phyloP scores from a whole-genome alignment of 2,797 vertebrate species.

The Diglossa cyanea region DNA sequence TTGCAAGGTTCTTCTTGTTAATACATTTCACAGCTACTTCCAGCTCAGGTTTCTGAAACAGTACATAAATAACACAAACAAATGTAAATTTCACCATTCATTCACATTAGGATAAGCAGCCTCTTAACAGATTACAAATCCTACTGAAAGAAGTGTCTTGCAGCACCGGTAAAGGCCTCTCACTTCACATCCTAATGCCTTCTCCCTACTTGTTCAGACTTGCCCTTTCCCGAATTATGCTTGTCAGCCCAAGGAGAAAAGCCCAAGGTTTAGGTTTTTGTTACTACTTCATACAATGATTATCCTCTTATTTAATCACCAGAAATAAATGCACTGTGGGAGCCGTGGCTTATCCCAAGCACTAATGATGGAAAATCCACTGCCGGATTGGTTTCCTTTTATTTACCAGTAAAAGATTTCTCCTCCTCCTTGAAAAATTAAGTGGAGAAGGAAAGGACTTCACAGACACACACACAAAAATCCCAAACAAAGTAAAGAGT shows the following conservation, averaged over 20 bases:
- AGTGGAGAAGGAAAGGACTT: background rate
- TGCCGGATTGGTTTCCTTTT: background rate
- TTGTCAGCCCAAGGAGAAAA: background rate
- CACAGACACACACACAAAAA: background rate
- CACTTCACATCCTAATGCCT: background rate
- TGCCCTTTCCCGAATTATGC: background rate
- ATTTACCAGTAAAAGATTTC: background rate
- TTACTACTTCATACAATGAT: background rate
- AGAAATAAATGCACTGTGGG: slow-evolving; percentile 1
- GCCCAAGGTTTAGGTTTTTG: background rate
- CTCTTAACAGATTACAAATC: background rate
- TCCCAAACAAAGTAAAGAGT: background rate
- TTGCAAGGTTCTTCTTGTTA: slow-evolving; percentile 95
- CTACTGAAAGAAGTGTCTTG: background rate
- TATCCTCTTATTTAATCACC: slow-evolving; percentile 49
- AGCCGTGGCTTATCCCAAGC: slow-evolving; percentile 16
- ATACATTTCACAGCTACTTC: slow-evolving; percentile 98
- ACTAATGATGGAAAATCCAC: slow-evolving; percentile 33
- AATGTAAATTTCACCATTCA: slow-evolving; percentile 8
- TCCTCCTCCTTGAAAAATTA: background rate
- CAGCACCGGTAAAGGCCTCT: background rate
- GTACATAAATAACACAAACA: background rate
- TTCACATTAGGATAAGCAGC: background rate
- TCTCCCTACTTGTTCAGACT: slow-evolving; percentile 32
- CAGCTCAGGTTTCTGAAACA: slow-evolving; percentile 87